Conservation (phyloP, 2,113 vertebrate genomes). For the Girardinichthys multiradiatus region DNA sequence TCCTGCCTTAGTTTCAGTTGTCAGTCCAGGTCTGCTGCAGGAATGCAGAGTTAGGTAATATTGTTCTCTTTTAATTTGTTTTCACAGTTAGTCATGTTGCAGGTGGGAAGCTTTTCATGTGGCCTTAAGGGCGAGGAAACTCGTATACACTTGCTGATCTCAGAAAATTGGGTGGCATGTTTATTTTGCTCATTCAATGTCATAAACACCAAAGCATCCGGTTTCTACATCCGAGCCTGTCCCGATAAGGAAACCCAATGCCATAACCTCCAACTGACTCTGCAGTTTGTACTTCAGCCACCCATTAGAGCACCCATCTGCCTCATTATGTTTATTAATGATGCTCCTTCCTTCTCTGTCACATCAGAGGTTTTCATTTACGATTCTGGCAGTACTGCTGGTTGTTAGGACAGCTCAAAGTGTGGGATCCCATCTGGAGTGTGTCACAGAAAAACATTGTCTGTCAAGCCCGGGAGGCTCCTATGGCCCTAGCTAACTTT, state of each 20-base stretch:
- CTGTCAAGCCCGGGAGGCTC: constrained; percentile 55
- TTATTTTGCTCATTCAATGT: constrained; percentile 53
- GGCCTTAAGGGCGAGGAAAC: constrained; percentile 11
- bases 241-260: constrained; percentile 37
- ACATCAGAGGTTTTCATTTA: constrained; percentile 69
- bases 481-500: constrained; percentile 56
- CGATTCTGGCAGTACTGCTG: constrained; percentile 56
- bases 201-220: constrained; percentile 58
- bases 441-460: constrained; percentile 64
- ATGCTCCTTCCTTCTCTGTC: constrained; percentile 63
- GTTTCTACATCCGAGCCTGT: constrained; percentile 50
- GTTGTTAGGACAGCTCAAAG: constrained; percentile 71
- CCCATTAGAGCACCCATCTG: constrained; percentile 67
- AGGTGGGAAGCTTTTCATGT: constrained; percentile 13
- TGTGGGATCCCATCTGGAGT: constrained; percentile 76
- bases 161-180: constrained; percentile 33
- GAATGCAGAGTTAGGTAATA: constrained; percentile 2
- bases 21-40: neutral
- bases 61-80: constrained; percentile 14
- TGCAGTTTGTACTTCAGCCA: constrained; percentile 50
- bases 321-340: constrained; percentile 79
- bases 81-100: constrained; percentile 27
- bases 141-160: constrained; percentile 24
- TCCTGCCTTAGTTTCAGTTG: constrained; percentile 15
- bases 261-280: constrained; percentile 54